phyloP scores from a whole-genome alignment of 2,888 invertebrate species.

The Andrena hattorfiana region DNA sequence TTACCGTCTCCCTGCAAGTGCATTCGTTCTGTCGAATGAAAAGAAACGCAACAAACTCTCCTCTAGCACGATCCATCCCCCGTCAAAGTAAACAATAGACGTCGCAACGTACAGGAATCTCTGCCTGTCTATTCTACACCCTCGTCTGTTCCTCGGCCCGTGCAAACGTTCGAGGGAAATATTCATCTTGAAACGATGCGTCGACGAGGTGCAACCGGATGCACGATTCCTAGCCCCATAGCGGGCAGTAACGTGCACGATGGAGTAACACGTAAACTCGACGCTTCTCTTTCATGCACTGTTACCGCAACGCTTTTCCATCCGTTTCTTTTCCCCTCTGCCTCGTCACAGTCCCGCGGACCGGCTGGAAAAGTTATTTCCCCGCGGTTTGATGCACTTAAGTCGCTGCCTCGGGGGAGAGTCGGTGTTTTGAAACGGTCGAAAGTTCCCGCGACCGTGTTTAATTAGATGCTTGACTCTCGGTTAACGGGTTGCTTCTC shows the following conservation, averaged over 20 bases:
- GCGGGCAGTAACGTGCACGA: slow-evolving; percentile 22
- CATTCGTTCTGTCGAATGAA: background rate
- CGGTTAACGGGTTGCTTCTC: background rate
- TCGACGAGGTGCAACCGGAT: slow-evolving; percentile 27
- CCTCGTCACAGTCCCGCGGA: background rate
- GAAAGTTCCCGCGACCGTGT: background rate
- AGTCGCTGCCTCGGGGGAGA: background rate
- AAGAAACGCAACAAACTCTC: slow-evolving; percentile 14
- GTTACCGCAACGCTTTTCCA: background rate
- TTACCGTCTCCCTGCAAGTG: background rate
- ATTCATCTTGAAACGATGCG: slow-evolving; percentile 39
- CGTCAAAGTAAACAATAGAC: slow-evolving; percentile 35
- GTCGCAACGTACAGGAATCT: slow-evolving; percentile 23
- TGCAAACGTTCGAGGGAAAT: slow-evolving; percentile 21
- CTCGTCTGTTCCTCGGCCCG: slow-evolving; percentile 8
- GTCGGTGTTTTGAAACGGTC: slow-evolving; percentile 12
- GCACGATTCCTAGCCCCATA: slow-evolving; percentile 45
- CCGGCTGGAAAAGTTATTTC: slow-evolving; percentile 10
- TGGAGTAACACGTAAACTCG: slow-evolving; percentile 42
- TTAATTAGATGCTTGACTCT: slow-evolving; percentile 20
- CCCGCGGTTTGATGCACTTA: slow-evolving; percentile 22
- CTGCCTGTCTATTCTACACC: slow-evolving; percentile 8
- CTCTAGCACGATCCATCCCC: background rate
- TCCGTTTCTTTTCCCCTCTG: background rate
- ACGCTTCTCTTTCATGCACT: slow-evolving; percentile 1